A percentile compares a stretch with the other conserved stretches of the same genome.
Evolutionary conservation across 1,140 invertebrate genomes (phyloP).

Genomic region (Drosophila truncata): DNA sequence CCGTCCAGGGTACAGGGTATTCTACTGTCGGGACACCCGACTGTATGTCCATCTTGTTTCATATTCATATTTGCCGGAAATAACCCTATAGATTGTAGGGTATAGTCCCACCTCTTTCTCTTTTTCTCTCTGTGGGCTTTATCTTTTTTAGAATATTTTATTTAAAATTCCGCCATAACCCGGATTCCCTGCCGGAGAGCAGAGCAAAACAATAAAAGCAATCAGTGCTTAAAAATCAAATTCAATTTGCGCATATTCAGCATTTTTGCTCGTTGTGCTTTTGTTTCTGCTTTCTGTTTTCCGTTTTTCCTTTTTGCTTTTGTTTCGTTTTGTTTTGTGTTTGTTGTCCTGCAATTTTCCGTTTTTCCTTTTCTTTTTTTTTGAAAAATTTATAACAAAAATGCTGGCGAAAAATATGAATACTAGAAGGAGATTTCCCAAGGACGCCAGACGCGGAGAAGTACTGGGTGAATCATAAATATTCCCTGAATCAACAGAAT

Average conservation of each 20-base stretch:
- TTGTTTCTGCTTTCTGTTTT: slow-evolving; percentile 43
- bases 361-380: slow-evolving; percentile 39
- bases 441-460: slow-evolving; percentile 34
- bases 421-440: slow-evolving; percentile 38
- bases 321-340: slow-evolving; percentile 35
- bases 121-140: background rate
- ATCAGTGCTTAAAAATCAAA: slow-evolving; percentile 83
- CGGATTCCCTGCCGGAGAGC: slow-evolving; percentile 12
- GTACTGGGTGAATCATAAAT: slow-evolving; percentile 74
- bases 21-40: too few relatives aligned
- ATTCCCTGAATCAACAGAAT: slow-evolving; percentile 84
- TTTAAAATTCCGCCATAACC: slow-evolving; percentile 57
- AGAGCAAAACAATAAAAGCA: slow-evolving; percentile 78
- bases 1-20: too few relatives aligned
- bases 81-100: slow-evolving; percentile 7
- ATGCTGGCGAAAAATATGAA: slow-evolving; percentile 36
- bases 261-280: slow-evolving; percentile 65
- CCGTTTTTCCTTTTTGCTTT: slow-evolving; percentile 10
- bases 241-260: slow-evolving; percentile 82
- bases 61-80: background rate
- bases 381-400: slow-evolving; percentile 71
- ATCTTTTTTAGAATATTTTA: slow-evolving; percentile 73
- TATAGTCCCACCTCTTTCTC: background rate
- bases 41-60: too few relatives aligned
- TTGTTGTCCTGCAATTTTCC: slow-evolving; percentile 33